Evolutionary conservation across 2,888 invertebrate species (phyloP).

Genomic region (Oegoconia quadripuncta): DNA sequence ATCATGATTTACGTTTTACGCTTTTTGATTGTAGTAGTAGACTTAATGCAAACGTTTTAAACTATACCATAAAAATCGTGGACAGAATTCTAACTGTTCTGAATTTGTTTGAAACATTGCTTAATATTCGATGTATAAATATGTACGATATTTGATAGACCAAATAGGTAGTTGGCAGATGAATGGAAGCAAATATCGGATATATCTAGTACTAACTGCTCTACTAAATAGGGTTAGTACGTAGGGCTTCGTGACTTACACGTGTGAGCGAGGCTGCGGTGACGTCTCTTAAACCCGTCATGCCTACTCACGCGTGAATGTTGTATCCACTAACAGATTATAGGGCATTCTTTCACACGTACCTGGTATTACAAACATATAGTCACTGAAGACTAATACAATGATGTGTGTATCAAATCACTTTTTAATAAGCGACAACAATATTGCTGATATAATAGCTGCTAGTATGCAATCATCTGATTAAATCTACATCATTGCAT

Average conservation of each 20-base stretch:
- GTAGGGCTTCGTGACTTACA: constrained; percentile 58
- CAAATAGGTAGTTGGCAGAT: no score
- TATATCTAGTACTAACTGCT: constrained; percentile 38
- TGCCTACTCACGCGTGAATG: constrained; percentile 47
- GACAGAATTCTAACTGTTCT: not conserved
- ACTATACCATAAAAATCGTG: not conserved
- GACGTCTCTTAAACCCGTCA: constrained; percentile 34
- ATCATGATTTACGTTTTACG: constrained; percentile 11
- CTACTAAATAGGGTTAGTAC: constrained; percentile 63
- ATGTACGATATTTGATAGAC: no score
- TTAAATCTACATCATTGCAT: constrained; percentile 44
- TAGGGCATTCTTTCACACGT: no score
- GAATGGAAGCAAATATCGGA: constrained; percentile 41
- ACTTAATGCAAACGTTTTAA: not conserved
- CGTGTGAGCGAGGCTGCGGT: constrained; percentile 41
- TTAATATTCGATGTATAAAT: no score
- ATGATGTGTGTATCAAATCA: constrained; percentile 2
- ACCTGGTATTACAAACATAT: no score
- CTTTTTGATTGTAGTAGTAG: constrained; percentile 1
- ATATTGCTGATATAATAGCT: constrained; percentile 8
- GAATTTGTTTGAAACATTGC: no score
- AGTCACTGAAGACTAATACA: not conserved
- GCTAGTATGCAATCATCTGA: constrained; percentile 36
- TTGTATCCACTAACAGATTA: constrained; percentile 27
- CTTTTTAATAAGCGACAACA: constrained; percentile 4